Percentiles rank a stretch among this genome's conserved stretches.
Conservation (phyloP, 2,888 invertebrate genomes). For the Drosophila cognata region DNA sequence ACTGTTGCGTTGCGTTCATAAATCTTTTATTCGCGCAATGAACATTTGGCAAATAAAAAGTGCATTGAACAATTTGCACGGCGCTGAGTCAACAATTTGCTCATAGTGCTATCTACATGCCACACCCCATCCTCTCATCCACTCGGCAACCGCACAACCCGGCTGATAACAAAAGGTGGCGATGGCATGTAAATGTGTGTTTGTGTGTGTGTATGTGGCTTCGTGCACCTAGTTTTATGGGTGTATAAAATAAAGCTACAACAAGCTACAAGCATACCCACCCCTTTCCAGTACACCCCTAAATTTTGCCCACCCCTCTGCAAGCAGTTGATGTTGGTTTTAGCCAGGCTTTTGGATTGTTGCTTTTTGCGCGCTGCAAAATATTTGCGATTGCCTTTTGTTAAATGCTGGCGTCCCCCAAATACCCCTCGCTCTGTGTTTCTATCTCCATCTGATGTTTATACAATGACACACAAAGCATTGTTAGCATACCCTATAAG, state of each 20-base stretch:
- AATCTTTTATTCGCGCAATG: conserved; percentile 60
- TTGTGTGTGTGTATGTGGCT: conserved; percentile 21
- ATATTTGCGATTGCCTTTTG: conserved; percentile 74
- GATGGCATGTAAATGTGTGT: conserved; percentile 20
- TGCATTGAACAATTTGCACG: conserved; percentile 66
- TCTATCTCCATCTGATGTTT: conserved; percentile 43
- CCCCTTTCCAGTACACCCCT: background rate
- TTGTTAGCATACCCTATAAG: conserved; percentile 29
- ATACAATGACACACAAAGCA: conserved; percentile 47
- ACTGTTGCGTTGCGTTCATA: conserved; percentile 55
- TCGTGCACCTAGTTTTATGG: conserved; percentile 31
- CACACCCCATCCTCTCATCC: background rate
- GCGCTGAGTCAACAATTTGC: conserved; percentile 75
- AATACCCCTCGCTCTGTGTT: conserved; percentile 20
- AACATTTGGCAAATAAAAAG: conserved; percentile 50
- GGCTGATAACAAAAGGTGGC: conserved; percentile 71
- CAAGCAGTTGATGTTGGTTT: conserved; percentile 25
- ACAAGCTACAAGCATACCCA: conserved; percentile 20
- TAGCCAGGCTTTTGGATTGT: conserved; percentile 47
- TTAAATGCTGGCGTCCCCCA: conserved; percentile 53
- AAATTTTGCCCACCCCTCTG: background rate
- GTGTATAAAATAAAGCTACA: conserved; percentile 42
- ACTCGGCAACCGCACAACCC: background rate
- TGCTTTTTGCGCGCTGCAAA: conserved; percentile 54
- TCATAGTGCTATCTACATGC: conserved; percentile 24